Conservation (phyloP, 2,888 invertebrate genomes). For the Agrotis segetum region DNA sequence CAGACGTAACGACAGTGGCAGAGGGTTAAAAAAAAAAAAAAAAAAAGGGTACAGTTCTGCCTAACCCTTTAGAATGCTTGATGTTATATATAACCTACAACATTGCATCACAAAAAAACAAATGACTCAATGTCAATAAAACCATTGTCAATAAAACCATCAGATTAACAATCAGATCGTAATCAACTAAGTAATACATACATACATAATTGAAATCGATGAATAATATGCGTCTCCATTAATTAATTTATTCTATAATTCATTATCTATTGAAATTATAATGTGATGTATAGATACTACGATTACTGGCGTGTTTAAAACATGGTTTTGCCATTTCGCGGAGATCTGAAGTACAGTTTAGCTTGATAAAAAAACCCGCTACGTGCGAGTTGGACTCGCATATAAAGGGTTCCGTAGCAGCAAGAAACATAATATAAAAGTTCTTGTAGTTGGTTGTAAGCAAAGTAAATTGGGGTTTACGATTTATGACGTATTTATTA, state of each 20-base stretch:
- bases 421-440: too few species aligned
- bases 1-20: too few species aligned
- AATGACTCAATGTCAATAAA: neutral
- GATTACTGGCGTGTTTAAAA: neutral
- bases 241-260: neutral
- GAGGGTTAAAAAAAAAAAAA: too few species aligned
- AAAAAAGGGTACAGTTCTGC: too few species aligned
- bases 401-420: too few species aligned
- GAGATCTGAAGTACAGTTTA: neutral
- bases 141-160: slow-evolving; percentile 1
- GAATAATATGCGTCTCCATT: slow-evolving; percentile 1
- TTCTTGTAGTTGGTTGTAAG: too few species aligned
- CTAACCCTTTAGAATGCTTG: too few species aligned
- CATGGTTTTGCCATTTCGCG: slow-evolving; percentile 7
- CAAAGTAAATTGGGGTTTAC: too few species aligned
- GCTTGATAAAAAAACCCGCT: neutral
- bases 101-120: slow-evolving; percentile 2
- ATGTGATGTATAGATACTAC: neutral
- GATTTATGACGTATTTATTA: too few species aligned
- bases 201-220: neutral
- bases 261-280: neutral
- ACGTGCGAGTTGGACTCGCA: too few species aligned
- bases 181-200: slow-evolving; percentile 10
- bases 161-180: neutral
- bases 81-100: neutral